Evolutionary conservation across 2,797 vertebrate genomes (phyloP).

Genomic region (Falco concolor): DNA sequence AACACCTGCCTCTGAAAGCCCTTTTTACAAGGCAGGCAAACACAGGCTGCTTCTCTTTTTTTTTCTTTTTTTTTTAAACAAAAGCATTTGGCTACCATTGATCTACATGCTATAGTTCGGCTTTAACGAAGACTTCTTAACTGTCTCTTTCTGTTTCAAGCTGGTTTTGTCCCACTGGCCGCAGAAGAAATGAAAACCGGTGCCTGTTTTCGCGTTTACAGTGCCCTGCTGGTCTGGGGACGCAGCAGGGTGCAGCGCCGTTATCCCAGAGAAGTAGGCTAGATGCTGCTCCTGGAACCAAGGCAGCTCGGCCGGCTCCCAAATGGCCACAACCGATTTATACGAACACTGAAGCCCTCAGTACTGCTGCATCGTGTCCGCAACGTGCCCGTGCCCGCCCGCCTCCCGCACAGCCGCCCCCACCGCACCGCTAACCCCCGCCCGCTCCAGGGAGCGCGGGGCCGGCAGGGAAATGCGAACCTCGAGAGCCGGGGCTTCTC

Average conservation of each 20-base stretch:
- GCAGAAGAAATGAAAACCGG: background rate
- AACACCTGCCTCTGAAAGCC: background rate
- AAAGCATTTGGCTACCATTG: background rate
- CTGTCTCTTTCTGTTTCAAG: background rate
- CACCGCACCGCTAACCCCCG: too few species aligned
- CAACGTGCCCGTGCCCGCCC: too few species aligned
- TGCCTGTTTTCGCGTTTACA: background rate
- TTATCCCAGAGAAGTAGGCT: background rate
- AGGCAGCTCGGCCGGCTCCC: background rate
- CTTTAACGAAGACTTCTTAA: background rate
- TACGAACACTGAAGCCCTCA: background rate
- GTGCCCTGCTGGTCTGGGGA: background rate
- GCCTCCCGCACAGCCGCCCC: too few species aligned
- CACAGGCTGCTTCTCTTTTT: background rate
- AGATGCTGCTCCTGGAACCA: background rate
- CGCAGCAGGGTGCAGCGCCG: background rate
- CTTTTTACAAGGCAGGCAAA: background rate
- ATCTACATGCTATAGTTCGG: background rate
- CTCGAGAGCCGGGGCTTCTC: background rate
- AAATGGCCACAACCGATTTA: background rate
- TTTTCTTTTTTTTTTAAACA: background rate
- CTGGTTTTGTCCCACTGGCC: background rate
- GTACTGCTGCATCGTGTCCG: background rate
- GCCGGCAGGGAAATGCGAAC: background rate
- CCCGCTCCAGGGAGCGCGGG: too few species aligned